phyloP scores from a whole-genome alignment of 1,140 invertebrate genomes.

The Zaprionus ghesquierei region DNA sequence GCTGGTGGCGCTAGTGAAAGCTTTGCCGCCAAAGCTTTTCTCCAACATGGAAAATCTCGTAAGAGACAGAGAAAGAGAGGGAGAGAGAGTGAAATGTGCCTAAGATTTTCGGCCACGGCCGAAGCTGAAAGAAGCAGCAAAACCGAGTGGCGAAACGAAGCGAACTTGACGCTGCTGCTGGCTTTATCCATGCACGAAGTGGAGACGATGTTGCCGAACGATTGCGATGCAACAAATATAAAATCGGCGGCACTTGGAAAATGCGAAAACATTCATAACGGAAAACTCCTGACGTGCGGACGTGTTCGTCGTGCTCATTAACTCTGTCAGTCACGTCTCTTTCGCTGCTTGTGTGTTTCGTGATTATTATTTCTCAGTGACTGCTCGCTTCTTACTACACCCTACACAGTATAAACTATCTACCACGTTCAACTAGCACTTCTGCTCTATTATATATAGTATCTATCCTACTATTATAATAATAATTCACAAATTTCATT shows the following conservation, averaged over 20 bases:
- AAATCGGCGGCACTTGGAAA: slow-evolving; percentile 53
- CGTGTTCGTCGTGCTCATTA: slow-evolving; percentile 49
- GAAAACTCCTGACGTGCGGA: slow-evolving; percentile 63
- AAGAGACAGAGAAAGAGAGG: not conserved
- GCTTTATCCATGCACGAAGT: slow-evolving; percentile 52
- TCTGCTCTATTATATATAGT: too few species aligned
- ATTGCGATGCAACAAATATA: slow-evolving; percentile 66
- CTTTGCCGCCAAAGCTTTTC: slow-evolving; percentile 43
- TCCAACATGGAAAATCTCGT: slow-evolving; percentile 50
- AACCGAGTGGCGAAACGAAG: slow-evolving; percentile 14
- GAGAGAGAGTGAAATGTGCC: slow-evolving; percentile 1
- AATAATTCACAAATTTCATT: slow-evolving; percentile 27
- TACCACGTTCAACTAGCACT: not conserved
- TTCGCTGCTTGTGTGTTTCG: slow-evolving; percentile 70
- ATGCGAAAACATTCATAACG: slow-evolving; percentile 68
- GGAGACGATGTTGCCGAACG: not conserved
- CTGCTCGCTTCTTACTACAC: slow-evolving; percentile 36
- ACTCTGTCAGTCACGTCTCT: slow-evolving; percentile 55
- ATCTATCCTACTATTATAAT: not conserved
- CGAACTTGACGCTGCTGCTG: slow-evolving; percentile 41
- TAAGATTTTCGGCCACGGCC: slow-evolving; percentile 2
- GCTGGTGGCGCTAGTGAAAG: slow-evolving; percentile 2
- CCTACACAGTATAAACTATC: not conserved
- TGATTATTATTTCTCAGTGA: slow-evolving; percentile 49
- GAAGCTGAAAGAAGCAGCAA: slow-evolving; percentile 3